Base-by-base conservation (phyloP, 1,140 invertebrate genomes). In the Mercenaria mercenaria region DNA sequence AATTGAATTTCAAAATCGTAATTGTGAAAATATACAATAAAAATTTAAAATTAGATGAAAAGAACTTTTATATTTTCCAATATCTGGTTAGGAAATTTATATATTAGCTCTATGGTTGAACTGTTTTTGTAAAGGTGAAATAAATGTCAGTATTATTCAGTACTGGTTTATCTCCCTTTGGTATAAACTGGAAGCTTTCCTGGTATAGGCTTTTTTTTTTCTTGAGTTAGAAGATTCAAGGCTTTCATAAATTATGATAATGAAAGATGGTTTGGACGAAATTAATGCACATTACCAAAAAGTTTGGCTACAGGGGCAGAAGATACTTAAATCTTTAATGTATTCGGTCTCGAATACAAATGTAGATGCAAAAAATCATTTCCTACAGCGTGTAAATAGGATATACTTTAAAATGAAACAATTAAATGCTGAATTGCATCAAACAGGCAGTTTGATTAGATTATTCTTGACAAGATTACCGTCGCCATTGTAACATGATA, bases 181-280 rank as follows among this genome's bases (percentile, higher is more conserved):
- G 8, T 29, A 56, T 13, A 56, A 56, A 56, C 3, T 20, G 18
- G 18, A 47, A 10, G 8, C 43, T 10, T 56, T 4, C 52, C n/a
- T n/a, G 3, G 52, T 56, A 56, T 8, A 56, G 26, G 26, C 59
- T n/a, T 64, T 64, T 64, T 29, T 13, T 8, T n/a, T n/a, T n/a
- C n/a, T n/a, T 47, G 43, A 8, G 6, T 47, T 47, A 47, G 43
- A 47, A 15, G 43, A 8, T 47, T 47, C 15, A 47, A 47, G 59
- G 26, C 26, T 8, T 64, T 26, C n/a, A 64, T 64, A 64, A 64
- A 64, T 64, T 64, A 64, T 64, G 59, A 64, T 64, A 64, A 64
- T 64, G 59, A 10, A 29, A 29, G 59, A n/a, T n/a, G n/a, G n/a
- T n/a, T n/a, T n/a, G n/a, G n/a, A n/a, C n/a, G n/a, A n/a, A n/a